Percentiles rank a stretch among this genome's conserved stretches.
phyloP scores from a whole-genome alignment of 1,140 invertebrate genomes.

The Probaryconus sp. region DNA sequence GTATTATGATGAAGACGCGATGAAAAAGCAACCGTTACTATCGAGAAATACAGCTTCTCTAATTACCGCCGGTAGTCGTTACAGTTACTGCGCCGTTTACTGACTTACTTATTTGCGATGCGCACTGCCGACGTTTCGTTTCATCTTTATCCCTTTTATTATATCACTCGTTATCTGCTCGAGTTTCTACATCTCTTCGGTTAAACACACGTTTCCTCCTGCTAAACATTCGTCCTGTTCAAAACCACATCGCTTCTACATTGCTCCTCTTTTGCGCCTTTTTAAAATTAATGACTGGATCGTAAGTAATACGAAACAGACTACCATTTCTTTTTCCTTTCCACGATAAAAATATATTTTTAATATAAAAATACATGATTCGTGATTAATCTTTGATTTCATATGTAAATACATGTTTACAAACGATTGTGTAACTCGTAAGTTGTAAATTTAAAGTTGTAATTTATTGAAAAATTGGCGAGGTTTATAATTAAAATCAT shows the following conservation, averaged over 20 bases:
- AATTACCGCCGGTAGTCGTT: slow-evolving; percentile 42
- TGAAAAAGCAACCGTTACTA: slow-evolving; percentile 49
- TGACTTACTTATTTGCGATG: slow-evolving; percentile 48
- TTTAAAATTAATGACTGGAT: too few species aligned
- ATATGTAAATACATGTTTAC: too few species aligned
- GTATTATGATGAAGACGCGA: slow-evolving; percentile 4
- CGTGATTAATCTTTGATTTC: too few species aligned
- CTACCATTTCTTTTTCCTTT: too few species aligned
- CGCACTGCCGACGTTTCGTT: slow-evolving; percentile 22
- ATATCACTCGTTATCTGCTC: slow-evolving; percentile 46
- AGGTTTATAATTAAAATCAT: too few species aligned
- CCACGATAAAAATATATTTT: too few species aligned
- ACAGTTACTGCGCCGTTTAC: slow-evolving; percentile 52
- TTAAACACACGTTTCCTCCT: slow-evolving; percentile 22
- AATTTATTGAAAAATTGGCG: too few species aligned
- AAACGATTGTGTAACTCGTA: too few species aligned
- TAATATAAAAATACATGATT: too few species aligned
- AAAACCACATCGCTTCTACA: too few species aligned
- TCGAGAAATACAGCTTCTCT: slow-evolving; percentile 44
- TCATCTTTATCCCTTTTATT: slow-evolving; percentile 41
- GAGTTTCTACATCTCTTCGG: slow-evolving; percentile 18
- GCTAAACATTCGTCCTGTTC: not conserved
- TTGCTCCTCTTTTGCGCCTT: not conserved
- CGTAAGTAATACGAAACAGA: too few species aligned
- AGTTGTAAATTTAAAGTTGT: too few species aligned